Base-by-base conservation (phyloP, 2,113 vertebrate species). In the Bujurquina vittata region DNA sequence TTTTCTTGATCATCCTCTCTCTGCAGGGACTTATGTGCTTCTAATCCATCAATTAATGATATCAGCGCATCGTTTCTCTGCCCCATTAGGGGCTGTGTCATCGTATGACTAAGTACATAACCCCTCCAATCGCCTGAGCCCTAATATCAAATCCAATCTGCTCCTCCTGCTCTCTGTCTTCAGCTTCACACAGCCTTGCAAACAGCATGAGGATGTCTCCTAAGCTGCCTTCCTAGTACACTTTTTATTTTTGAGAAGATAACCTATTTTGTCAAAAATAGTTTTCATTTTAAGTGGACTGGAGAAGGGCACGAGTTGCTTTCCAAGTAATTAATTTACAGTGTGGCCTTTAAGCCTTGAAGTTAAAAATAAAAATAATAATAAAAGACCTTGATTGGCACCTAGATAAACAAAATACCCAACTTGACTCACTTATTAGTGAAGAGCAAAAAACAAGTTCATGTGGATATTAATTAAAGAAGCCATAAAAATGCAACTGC, bases 31-130 rank as follows among this genome's bases (percentile, higher is more conserved):
- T 87, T 84, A 52, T 81, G 79, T 87, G 84, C 87, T 93, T 93
- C 94, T 94, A 95, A 95, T 94, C 94, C 94, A 93, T 94, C 93
- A 94, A 93, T 95, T 94, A 95, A 91, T 89, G 89, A 93, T 93
- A 94, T 94, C 93, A 93, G 93, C 43, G 84, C 87, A 93, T 94
- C 91, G 40, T 91, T 93, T 86, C 89, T 84, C 87, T 86, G 83
- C 83, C 83, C 93, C 93, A 93, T 95, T 93, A 92, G 84, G 67
- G 85, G 84, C 87, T 60, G 90, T 94, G 93, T 92, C 92, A 90
- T 92, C 81, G 14, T 83, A 91, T 84, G 91, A 90, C 91, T 90
- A 88, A 89, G 90, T 88, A 69, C 83, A 92, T 87, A 93, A 89
- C 90, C 89, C 60, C 59, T 90, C 88, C 55, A 73, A 83, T 65